Base-by-base conservation (phyloP, 2,113 vertebrate species). In the Cheilinus undulatus region DNA sequence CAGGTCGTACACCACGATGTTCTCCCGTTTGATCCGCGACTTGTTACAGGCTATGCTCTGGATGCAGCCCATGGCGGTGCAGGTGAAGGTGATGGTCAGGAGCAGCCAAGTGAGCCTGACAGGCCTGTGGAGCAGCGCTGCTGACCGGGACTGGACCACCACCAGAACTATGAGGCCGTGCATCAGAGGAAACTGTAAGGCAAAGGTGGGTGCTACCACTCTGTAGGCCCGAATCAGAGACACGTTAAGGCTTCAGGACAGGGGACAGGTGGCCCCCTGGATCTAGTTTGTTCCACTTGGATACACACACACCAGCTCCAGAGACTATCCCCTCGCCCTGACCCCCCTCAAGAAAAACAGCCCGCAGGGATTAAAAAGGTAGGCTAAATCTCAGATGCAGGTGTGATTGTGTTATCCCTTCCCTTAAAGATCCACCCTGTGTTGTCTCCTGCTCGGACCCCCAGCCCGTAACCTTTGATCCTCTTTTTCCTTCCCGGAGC, bases 41-140 rank as follows among this genome's bases (percentile, higher is more conserved):
- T 98, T 99, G 90, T 97, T 98, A 84, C 97, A 98, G 91, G 96
- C 94, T 85, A 98, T 94, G 94, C 97, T 98, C 89, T 99, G 97
- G 84, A 98, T 93, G 91, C 97, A 98, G 84, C 96, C 97, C 97
- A 98, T 98, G 90, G 92, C 83, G 70, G 76, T 76, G 73, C 83
- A 84, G 58, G 86, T 73, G 51, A 82, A 60, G 73, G 84, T 80
- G 88, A 77, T 42, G 78, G 76, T 86, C 74, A 84, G 75, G 45
- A 86, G 85, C 66, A 82, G 76, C 82, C 77, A 80, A 74, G 78
- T 52, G 79, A 80, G 80, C 62, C 73, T 64, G 70, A 51, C 78
- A 46, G 64, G 77, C 85, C 69, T 49, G 57, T 77, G 52, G 22
- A 81, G 50, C 36, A 60, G 68, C 79, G 32, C 83, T 42, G 76